Percentiles rank a stretch among this genome's conserved stretches.
Conservation (phyloP, 2,888 invertebrate species). For the Nasonia oneida region DNA sequence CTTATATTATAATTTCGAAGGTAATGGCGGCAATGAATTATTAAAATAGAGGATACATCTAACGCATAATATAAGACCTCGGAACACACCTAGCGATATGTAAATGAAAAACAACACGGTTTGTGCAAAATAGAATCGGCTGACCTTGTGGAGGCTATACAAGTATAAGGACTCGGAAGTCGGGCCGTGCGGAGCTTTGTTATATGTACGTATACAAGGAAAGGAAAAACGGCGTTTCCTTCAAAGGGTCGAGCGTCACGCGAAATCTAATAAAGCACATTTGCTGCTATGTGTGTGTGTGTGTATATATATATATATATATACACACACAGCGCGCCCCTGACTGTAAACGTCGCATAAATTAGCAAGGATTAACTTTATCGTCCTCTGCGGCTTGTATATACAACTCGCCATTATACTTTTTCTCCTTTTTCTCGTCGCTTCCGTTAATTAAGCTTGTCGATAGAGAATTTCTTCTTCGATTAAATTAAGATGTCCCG, state of each 20-base stretch:
- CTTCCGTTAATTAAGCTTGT: constrained; percentile 23
- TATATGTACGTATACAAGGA: background rate
- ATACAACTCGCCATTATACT: background rate
- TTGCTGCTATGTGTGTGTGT: background rate
- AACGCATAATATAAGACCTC: background rate
- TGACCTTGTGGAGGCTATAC: constrained; percentile 20
- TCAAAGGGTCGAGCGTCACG: constrained; percentile 49
- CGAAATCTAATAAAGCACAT: constrained; percentile 40
- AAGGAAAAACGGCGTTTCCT: constrained; percentile 39
- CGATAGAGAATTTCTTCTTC: constrained; percentile 5
- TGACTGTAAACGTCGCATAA: constrained; percentile 44
- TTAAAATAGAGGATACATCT: background rate
- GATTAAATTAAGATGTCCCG: background rate
- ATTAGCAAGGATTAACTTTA: constrained; percentile 52
- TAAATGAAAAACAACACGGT: background rate
- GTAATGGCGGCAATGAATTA: background rate
- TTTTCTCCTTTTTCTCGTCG: background rate
- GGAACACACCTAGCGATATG: background rate
- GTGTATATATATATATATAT: too few relatives aligned
- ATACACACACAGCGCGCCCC: background rate
- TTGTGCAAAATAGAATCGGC: constrained; percentile 9
- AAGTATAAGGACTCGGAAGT: constrained; percentile 4
- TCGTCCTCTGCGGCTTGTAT: constrained; percentile 24
- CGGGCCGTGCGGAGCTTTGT: background rate
- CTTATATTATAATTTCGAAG: background rate